phyloP scores from a whole-genome alignment of 2,888 invertebrate species.

The Trilocha varians region DNA sequence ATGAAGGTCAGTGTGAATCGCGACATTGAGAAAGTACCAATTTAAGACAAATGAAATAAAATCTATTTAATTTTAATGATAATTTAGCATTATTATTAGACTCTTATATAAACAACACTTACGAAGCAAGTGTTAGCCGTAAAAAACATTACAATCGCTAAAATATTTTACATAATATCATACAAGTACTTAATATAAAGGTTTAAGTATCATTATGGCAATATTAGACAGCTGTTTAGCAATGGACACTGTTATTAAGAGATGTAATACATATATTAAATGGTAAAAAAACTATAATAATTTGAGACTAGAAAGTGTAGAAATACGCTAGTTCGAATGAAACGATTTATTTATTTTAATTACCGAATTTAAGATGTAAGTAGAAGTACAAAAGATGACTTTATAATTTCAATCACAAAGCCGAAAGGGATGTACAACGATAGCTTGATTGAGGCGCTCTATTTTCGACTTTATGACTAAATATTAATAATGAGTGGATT shows the following conservation, averaged over 20 bases:
- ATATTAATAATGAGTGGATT: too few relatives aligned
- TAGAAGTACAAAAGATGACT: too few relatives aligned
- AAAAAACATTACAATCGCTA: constrained; percentile 1
- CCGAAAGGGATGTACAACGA: too few relatives aligned
- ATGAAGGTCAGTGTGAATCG: too few relatives aligned
- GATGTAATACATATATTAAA: constrained; percentile 23
- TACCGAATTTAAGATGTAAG: too few relatives aligned
- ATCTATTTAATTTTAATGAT: too few relatives aligned
- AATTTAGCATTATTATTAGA: not conserved
- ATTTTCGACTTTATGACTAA: too few relatives aligned
- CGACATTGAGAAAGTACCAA: too few relatives aligned
- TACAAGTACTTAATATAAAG: constrained; percentile 1
- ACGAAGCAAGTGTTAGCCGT: constrained; percentile 1
- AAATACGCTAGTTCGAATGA: constrained; percentile 39
- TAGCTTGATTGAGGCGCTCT: too few relatives aligned
- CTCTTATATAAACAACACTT: not conserved
- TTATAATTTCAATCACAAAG: too few relatives aligned
- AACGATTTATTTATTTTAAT: constrained; percentile 29
- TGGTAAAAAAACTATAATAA: constrained; percentile 40
- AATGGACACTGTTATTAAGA: constrained; percentile 4
- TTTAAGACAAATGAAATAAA: too few relatives aligned
- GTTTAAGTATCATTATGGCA: not conserved
- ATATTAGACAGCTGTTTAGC: constrained; percentile 4
- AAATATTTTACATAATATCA: constrained; percentile 1
- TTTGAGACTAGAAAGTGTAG: constrained; percentile 69